Evolutionary conservation across 2,797 vertebrate species (phyloP).

Genomic region (Rhabdophis nuchalis): DNA sequence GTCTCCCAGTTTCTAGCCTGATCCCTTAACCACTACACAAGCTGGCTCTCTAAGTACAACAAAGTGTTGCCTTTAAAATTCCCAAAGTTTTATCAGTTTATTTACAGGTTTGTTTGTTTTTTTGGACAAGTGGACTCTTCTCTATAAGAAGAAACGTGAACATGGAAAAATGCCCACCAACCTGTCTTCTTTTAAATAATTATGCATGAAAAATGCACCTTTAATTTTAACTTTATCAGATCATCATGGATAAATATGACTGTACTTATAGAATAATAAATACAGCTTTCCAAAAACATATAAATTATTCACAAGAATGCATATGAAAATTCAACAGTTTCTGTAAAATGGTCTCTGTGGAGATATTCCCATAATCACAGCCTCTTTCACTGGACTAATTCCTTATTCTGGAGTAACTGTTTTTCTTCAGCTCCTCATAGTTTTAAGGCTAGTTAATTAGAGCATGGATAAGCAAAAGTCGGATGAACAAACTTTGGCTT

Average conservation of each 20-base stretch:
- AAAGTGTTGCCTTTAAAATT: background rate
- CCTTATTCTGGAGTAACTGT: constrained; percentile 19
- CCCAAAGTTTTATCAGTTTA: background rate
- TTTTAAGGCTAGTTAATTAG: constrained; percentile 23
- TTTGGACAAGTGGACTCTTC: background rate
- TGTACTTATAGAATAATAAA: constrained; percentile 6
- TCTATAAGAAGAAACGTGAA: background rate
- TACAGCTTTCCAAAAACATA: constrained; percentile 14
- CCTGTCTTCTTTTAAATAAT: background rate
- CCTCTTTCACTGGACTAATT: constrained; percentile 19
- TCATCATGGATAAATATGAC: background rate
- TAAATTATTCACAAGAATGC: constrained; percentile 2
- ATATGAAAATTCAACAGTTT: constrained; percentile 9
- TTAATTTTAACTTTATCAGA: constrained; percentile 6
- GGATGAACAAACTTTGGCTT: background rate
- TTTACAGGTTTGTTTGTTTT: background rate
- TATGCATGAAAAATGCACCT: background rate
- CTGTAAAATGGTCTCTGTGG: constrained; percentile 25
- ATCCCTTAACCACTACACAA: background rate
- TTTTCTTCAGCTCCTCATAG: constrained; percentile 12
- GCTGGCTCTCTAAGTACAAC: background rate
- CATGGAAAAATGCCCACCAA: background rate
- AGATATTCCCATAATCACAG: constrained; percentile 18
- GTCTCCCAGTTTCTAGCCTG: background rate
- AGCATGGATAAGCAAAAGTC: background rate